Conservation (phyloP, 2,113 vertebrate genomes). For the Chlamydotis undulata region DNA sequence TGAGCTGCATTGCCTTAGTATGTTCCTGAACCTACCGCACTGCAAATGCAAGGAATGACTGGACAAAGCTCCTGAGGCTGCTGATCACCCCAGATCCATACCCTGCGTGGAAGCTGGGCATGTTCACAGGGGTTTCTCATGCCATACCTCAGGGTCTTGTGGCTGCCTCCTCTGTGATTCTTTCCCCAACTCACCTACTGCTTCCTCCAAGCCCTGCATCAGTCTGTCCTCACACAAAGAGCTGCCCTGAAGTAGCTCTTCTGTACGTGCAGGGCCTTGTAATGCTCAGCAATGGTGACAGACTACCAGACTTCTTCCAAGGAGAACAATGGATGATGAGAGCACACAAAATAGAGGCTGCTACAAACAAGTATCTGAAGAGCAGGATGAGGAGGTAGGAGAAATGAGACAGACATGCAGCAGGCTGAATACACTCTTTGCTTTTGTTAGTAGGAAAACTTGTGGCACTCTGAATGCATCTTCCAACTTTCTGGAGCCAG, state of each 20-base stretch:
- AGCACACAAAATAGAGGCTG: background rate
- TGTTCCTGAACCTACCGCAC: background rate
- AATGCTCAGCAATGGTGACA: fast-evolving
- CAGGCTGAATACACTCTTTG: background rate
- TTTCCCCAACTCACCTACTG: background rate
- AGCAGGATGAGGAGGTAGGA: background rate
- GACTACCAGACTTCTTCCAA: background rate
- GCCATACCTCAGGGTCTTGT: background rate
- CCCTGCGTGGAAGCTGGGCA: background rate
- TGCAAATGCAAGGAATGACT: background rate
- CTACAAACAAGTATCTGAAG: background rate
- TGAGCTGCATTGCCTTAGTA: fast-evolving
- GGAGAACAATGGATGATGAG: background rate
- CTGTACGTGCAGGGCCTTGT: background rate
- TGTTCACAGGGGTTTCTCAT: fast-evolving
- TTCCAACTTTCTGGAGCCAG: background rate
- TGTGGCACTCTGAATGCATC: background rate
- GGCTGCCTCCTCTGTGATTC: background rate
- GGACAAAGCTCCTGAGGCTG: background rate
- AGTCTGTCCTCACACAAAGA: background rate
- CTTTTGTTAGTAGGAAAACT: background rate
- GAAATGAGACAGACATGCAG: background rate
- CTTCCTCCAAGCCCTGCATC: background rate
- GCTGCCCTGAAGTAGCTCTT: background rate
- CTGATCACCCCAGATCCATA: background rate